Percentiles rank a stretch among this genome's conserved stretches.
These are phyloP conservation scores for Trididemnum miniatum DNA, from an alignment of 23 tunicate species.

Conservation along the genomic window DNA sequence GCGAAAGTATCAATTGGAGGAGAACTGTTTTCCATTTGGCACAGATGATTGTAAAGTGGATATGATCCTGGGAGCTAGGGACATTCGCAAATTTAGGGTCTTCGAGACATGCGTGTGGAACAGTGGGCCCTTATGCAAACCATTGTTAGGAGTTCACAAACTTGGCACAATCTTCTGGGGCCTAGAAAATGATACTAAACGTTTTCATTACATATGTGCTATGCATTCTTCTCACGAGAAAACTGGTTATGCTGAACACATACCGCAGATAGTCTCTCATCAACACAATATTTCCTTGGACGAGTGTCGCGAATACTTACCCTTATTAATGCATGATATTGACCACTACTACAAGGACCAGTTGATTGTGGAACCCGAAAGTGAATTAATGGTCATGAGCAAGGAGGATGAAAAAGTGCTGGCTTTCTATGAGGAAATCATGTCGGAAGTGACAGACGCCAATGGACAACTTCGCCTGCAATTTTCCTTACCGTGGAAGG, in stretches of 20 bases:
- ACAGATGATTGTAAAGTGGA: background rate
- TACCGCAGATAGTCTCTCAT: background rate
- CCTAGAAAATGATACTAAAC: background rate
- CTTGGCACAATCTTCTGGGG: constrained; percentile 18
- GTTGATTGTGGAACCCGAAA: background rate
- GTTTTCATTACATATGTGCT: background rate
- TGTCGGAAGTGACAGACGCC: background rate
- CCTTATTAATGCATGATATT: background rate
- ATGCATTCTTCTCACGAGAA: background rate
- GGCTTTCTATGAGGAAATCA: background rate
- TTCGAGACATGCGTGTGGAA: constrained; percentile 4
- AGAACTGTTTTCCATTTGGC: constrained; percentile 1
- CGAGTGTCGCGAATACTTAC: background rate
- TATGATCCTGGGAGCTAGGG: constrained; percentile 8
- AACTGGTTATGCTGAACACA: background rate
- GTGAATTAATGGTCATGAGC: too few relatives aligned
- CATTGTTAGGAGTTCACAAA: background rate
- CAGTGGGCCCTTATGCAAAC: background rate
- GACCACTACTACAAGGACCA: constrained; percentile 9
- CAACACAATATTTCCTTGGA: background rate
- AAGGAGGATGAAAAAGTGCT: background rate
- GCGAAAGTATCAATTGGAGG: background rate
- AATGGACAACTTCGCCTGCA: background rate
- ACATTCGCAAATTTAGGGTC: background rate
- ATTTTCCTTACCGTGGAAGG: constrained; percentile 15